Base-by-base conservation (phyloP, 2,888 invertebrate species). In the Nemotelus pantherinus region DNA sequence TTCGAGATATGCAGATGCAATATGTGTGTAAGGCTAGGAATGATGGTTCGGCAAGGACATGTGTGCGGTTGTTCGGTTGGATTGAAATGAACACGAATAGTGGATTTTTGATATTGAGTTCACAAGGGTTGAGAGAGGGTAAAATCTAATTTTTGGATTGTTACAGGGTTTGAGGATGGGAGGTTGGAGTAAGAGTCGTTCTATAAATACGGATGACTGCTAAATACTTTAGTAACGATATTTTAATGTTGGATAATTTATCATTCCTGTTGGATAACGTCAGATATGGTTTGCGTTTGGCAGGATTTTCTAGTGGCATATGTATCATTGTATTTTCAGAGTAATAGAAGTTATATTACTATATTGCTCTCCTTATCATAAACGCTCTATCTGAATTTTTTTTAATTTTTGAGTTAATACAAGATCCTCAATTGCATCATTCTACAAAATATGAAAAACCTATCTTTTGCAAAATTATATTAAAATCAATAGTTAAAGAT, bases 1-100 rank as follows among this genome's bases (percentile, higher is more conserved):
- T 79, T 77, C 58, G 67, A 77, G 67, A 77, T 77, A 77, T 77
- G 68, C 67, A 77, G 65, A 77, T 77, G 76, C 64, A 76, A 76
- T 76, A 76, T 67, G 63, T 25, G 25, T 25, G 65, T 3, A 60
- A 60, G 25, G 4, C 3, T 44, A 25, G 25, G 5, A 58, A 3
- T n/a, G 58, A 39, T 10, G 5, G 6, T 25, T 3, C 39, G n/a
- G n/a, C n/a, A 39, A 39, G 39, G 58, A 10, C 39, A 39, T 2
- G 39, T 10, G 39, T n/a, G 58, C 7, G 53, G 9, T n/a, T n/a
- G 7, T 58, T 10, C 39, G 58, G 25, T 25, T 25, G 25, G 4
- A 25, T 60, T 44, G 74, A 43, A 50, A 10, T n/a, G 60, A 45
- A 63, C 47, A 48, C 63, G 74, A 58, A 44, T 44, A 60, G 45